Evolutionary conservation across 2,113 vertebrate species (phyloP).

Genomic region (Sinocyclocheilus anophthalmus): DNA sequence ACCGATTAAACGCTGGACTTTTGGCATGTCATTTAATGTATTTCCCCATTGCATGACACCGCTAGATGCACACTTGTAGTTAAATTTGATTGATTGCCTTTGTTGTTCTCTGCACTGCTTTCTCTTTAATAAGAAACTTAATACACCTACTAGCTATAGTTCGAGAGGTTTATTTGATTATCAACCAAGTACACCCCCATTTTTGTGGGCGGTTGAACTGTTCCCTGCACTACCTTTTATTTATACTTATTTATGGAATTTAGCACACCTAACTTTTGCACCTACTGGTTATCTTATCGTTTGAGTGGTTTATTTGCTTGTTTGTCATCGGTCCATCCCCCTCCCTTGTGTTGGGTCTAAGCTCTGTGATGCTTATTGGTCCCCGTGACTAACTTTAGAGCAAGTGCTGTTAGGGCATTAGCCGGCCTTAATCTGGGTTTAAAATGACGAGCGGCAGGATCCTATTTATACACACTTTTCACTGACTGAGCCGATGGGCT

Average conservation of each 20-base stretch:
- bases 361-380: too few species aligned
- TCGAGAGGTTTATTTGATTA: neutral
- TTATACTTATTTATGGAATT: too few species aligned
- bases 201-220: neutral
- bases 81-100: neutral
- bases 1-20: constrained; percentile 68
- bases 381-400: too few species aligned
- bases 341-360: too few species aligned
- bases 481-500: constrained; percentile 51
- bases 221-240: neutral
- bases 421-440: too few species aligned
- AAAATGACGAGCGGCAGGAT: constrained; percentile 64
- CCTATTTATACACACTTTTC: constrained; percentile 72
- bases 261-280: too few species aligned
- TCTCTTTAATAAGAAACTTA: neutral
- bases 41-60: neutral
- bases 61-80: neutral
- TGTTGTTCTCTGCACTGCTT: neutral
- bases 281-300: too few species aligned
- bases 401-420: too few species aligned
- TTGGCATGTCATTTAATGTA: neutral
- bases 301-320: too few species aligned
- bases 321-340: too few species aligned
- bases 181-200: neutral
- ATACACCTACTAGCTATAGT: neutral